These are phyloP conservation scores for Myotis pilosus DNA, from an alignment of 2,797 vertebrate species.

Conservation along the genomic window DNA sequence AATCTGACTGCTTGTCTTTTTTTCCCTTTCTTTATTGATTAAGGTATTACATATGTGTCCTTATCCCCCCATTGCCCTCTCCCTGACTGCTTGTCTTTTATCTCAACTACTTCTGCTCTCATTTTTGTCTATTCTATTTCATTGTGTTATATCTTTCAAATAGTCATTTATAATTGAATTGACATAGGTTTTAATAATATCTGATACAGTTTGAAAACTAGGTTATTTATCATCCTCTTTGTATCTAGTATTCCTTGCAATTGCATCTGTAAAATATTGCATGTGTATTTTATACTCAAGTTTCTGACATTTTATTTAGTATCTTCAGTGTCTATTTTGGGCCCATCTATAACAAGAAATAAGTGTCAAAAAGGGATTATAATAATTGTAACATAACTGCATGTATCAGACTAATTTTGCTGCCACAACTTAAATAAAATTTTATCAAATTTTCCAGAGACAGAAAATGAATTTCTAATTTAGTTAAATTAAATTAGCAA, in stretches of 20 bases:
- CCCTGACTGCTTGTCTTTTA: not conserved
- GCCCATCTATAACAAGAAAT: slow-evolving; percentile 36
- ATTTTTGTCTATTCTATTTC: not conserved
- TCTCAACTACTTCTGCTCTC: slow-evolving; percentile 8
- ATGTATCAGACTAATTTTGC: slow-evolving; percentile 5
- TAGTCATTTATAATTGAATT: not conserved
- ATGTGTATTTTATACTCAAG: not conserved
- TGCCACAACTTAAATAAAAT: not conserved
- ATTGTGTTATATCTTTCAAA: not conserved
- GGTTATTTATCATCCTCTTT: not conserved
- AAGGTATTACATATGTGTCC: too few species aligned
- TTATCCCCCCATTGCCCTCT: too few species aligned
- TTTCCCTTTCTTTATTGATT: too few species aligned
- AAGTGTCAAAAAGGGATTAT: not conserved
- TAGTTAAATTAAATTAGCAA: not conserved
- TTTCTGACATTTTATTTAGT: not conserved
- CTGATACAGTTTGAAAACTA: not conserved
- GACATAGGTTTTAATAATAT: not conserved
- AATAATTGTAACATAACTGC: not conserved
- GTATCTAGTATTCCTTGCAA: not conserved
- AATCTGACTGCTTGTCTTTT: not conserved
- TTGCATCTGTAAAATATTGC: not conserved
- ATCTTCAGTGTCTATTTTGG: slow-evolving; percentile 12
- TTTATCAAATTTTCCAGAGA: not conserved
- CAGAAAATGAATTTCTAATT: not conserved